phyloP scores from a whole-genome alignment of 2,888 invertebrate genomes.

The Melinaea menophilus region DNA sequence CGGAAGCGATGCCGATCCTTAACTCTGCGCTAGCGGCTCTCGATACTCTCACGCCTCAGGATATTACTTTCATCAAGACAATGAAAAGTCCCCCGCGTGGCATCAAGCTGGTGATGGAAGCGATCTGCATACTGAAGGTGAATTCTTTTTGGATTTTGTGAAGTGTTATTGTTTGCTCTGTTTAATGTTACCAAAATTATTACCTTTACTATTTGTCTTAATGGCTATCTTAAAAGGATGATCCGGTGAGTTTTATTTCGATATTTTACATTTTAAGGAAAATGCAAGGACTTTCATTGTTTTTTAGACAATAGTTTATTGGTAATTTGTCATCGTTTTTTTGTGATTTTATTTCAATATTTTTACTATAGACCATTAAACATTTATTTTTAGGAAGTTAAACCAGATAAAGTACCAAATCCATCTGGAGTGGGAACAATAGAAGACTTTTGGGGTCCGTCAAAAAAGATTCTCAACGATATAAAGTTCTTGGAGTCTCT shows the following conservation, averaged over 20 bases:
- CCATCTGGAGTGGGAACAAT: slow-evolving; percentile 89
- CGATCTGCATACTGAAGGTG: slow-evolving; percentile 94
- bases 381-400: slow-evolving; percentile 80
- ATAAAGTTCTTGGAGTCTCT: slow-evolving; percentile 94
- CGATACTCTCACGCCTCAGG: slow-evolving; percentile 92
- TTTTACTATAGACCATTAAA: neutral
- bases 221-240: slow-evolving; percentile 43
- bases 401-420: slow-evolving; percentile 91
- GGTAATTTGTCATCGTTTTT: too few relatives aligned
- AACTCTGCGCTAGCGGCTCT: slow-evolving; percentile 91
- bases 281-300: too few relatives aligned
- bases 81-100: slow-evolving; percentile 97
- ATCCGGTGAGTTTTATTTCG: slow-evolving; percentile 55
- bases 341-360: too few relatives aligned
- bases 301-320: too few relatives aligned
- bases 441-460: slow-evolving; percentile 96
- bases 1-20: slow-evolving; percentile 94
- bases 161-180: slow-evolving; percentile 3
- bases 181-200: slow-evolving; percentile 9
- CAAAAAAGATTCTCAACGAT: slow-evolving; percentile 92
- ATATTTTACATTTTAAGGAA: neutral
- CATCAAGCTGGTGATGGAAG: slow-evolving; percentile 95
- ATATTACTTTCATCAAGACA: slow-evolving; percentile 95
- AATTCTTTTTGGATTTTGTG: neutral
- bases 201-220: slow-evolving; percentile 22